Percentiles rank a stretch among this genome's conserved stretches.
phyloP scores from a whole-genome alignment of 1,140 invertebrate genomes.

The Neoseiulus cucumeris region DNA sequence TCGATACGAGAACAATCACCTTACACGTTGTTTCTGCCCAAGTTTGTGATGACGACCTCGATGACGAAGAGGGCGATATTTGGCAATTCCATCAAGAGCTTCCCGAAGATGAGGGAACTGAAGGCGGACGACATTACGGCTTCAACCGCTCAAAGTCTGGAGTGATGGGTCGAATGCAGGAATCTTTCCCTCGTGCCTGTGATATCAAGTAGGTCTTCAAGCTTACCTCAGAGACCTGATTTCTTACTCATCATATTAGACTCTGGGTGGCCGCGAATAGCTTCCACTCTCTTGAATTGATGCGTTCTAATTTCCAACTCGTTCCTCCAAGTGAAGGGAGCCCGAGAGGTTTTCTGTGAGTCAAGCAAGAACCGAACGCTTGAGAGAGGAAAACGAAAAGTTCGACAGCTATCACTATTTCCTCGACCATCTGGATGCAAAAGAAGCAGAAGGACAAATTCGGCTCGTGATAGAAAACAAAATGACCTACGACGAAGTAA shows the following conservation, averaged over 20 bases:
- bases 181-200: neutral
- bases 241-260: too few species aligned
- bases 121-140: neutral
- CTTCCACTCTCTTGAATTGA: too few species aligned
- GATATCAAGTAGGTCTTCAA: neutral
- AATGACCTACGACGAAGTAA: too few species aligned
- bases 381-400: neutral
- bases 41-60: neutral
- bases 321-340: too few species aligned
- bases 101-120: neutral
- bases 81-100: neutral
- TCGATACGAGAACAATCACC: too few species aligned
- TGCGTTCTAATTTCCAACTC: too few species aligned
- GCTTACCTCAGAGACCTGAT: too few species aligned
- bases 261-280: too few species aligned
- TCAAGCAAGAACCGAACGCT: neutral
- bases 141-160: neutral
- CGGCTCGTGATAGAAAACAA: too few species aligned
- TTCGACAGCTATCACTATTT: neutral
- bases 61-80: neutral
- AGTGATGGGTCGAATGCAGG: constrained; percentile 1
- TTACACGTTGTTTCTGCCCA: too few species aligned
- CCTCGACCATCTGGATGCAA: neutral
- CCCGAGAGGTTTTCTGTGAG: neutral
- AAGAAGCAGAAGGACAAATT: too few species aligned